Base-by-base conservation (phyloP, 1,140 invertebrate genomes). In the Agraylea sexmaculata region DNA sequence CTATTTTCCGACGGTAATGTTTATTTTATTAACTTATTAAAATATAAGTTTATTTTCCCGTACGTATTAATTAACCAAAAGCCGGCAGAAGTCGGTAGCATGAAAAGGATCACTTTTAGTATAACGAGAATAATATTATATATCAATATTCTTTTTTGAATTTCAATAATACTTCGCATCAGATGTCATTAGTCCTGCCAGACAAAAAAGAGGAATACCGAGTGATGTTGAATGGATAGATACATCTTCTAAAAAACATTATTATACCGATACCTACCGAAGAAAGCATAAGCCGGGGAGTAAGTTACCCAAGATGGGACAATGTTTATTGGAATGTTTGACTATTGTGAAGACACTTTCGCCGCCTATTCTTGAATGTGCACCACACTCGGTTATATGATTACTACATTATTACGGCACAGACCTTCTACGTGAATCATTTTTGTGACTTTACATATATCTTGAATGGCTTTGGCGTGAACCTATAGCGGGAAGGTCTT, bases 1-100 rank as follows among this genome's bases (percentile, higher is more conserved):
- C 64, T 72, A 28, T 85, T 87, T 54, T 69, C 73, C 51, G 84
- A 86, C 68, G 83, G 85, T 88, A 69, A 77, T 71, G 68, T 45
- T 44, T 41, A 44, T 36, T 39, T 45, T 30, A n/a, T n/a, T 39
- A 17, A 16, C 19, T 47, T 40, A 10, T 25, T 25, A 11, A 25
- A 32, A 32, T 32, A 16, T 13, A 32, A 20, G 4, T 17, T 35
- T 17, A 35, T 35, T 18, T 35, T n/a, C n/a, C n/a, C n/a, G n/a
- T n/a, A n/a, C n/a, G n/a, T n/a, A n/a, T n/a, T n/a, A n/a, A n/a
- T n/a, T n/a, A n/a, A n/a, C n/a, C n/a, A n/a, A n/a, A n/a, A n/a
- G n/a, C n/a, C n/a, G n/a, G 23, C 7, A 8, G 23, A 27, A 27
- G 23, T 27, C 23, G 7, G 23, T n/a, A 7, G 23, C 23, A 27